phyloP scores from a whole-genome alignment of 2,888 invertebrate species.

The Acheta domesticus region DNA sequence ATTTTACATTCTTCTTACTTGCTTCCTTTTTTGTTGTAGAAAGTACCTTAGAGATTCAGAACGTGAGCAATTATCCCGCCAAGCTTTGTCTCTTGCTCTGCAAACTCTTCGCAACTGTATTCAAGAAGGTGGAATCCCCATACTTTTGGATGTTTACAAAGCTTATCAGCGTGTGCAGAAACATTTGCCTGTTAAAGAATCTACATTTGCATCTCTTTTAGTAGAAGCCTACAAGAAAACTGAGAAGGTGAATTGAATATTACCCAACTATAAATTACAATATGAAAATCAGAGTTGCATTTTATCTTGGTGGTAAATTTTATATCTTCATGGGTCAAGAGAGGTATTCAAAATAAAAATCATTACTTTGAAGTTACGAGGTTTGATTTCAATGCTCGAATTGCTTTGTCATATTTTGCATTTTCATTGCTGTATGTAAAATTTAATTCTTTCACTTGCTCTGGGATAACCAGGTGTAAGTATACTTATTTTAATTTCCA shows the following conservation, averaged over 20 bases:
- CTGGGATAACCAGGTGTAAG: too few species aligned
- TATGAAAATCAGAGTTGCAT: neutral
- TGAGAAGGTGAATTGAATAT: conserved; percentile 52
- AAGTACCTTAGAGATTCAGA: conserved; percentile 83
- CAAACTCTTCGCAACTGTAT: conserved; percentile 58
- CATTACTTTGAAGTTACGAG: too few species aligned
- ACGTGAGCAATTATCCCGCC: conserved; percentile 73
- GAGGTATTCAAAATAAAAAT: too few species aligned
- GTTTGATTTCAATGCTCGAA: too few species aligned
- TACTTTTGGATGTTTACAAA: conserved; percentile 60
- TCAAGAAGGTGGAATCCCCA: conserved; percentile 42
- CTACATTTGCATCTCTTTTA: conserved; percentile 60
- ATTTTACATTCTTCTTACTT: too few species aligned
- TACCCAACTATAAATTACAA: neutral
- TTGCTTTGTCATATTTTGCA: too few species aligned
- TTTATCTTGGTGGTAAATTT: too few species aligned
- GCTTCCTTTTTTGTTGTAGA: conserved; percentile 47
- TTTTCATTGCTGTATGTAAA: too few species aligned
- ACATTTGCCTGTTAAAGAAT: conserved; percentile 57
- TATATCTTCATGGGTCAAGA: too few species aligned
- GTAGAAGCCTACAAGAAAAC: conserved; percentile 68
- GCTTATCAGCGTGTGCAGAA: conserved; percentile 68
- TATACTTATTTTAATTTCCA: too few species aligned
- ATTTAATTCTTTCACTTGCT: too few species aligned
- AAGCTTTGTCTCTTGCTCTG: conserved; percentile 70